phyloP scores from a whole-genome alignment of 2,888 invertebrate genomes.

The Lypha dubia region DNA sequence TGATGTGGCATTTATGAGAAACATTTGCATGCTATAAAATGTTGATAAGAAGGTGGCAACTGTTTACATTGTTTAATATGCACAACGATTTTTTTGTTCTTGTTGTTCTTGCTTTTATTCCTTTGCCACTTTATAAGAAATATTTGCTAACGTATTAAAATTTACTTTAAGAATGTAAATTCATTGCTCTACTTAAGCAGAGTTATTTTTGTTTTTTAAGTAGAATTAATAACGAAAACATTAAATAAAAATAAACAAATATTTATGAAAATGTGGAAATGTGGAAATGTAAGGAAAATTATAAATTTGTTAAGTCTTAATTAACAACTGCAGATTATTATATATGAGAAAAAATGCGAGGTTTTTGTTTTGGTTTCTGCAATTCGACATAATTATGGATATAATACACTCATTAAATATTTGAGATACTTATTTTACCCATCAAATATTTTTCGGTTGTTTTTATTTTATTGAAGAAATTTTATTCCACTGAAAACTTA shows the following conservation, averaged over 20 bases:
- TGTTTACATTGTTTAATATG: conserved; percentile 71
- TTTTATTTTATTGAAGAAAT: no score
- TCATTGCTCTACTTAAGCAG: conserved; percentile 20
- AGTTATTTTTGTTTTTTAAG: background rate
- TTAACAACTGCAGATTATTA: no score
- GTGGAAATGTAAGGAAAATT: background rate
- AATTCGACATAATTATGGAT: no score
- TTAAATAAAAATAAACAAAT: no score
- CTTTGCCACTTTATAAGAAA: conserved; percentile 18
- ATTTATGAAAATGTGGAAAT: no score
- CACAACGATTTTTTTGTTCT: conserved; percentile 65
- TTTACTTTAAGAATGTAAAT: conserved; percentile 38
- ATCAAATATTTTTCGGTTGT: no score
- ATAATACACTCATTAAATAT: no score
- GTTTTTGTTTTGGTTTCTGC: no score
- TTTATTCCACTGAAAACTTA: no score
- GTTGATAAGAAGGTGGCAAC: conserved; percentile 72
- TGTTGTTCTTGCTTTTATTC: background rate
- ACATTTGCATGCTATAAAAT: conserved; percentile 70
- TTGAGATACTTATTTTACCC: no score
- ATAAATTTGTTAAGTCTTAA: no score
- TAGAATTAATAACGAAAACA: background rate
- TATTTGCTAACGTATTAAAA: conserved; percentile 41
- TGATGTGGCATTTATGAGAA: conserved; percentile 72
- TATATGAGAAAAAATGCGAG: no score